phyloP scores from a whole-genome alignment of 2,888 invertebrate genomes.

The Brachypalpus laphriformis region DNA sequence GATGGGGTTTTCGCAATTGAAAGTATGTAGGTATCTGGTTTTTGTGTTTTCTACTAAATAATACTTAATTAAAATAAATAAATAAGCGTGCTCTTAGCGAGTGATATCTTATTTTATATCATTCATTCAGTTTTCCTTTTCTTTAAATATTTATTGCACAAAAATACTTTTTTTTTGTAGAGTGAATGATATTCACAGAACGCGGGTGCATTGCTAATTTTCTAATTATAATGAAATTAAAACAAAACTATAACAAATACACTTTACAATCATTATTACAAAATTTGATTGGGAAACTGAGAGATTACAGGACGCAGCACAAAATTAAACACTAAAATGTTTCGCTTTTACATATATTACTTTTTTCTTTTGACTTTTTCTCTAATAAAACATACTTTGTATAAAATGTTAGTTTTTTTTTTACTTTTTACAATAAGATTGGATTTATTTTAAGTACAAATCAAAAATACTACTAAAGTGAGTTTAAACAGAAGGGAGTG shows the following conservation, averaged over 20 bases:
- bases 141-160: constrained; percentile 50
- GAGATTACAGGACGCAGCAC: constrained; percentile 19
- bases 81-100: constrained; percentile 53
- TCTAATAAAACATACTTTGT: neutral
- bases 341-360: neutral
- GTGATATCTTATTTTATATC: constrained; percentile 25
- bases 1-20: constrained; percentile 30
- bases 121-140: constrained; percentile 1
- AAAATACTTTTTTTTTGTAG: neutral
- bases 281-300: neutral
- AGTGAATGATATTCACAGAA: constrained; percentile 42
- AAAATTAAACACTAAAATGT: constrained; percentile 20
- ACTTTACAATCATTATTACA: neutral
- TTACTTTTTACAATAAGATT: neutral
- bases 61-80: constrained; percentile 39
- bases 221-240: constrained; percentile 11
- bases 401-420: neutral
- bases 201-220: constrained; percentile 30
- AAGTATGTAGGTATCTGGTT: constrained; percentile 4
- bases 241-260: neutral
- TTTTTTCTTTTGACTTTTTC: neutral
- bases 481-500: neutral
- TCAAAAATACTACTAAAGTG: neutral
- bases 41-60: constrained; percentile 16
- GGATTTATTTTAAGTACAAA: constrained; percentile 1